phyloP scores from a whole-genome alignment of 2,113 vertebrate species.

The Microcebus tavaratra region DNA sequence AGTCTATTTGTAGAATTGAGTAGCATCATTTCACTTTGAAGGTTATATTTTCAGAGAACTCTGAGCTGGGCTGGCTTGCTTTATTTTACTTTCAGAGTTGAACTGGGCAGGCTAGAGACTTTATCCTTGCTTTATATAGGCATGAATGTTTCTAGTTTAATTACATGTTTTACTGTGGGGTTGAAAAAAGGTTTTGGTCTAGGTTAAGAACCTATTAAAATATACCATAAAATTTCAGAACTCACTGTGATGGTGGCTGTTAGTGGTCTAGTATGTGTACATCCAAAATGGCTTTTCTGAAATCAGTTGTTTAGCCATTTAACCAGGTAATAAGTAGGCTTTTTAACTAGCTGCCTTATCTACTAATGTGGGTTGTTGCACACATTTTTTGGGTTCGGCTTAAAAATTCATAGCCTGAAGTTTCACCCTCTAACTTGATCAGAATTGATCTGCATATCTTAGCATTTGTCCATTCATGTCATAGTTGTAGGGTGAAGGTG shows the following conservation, averaged over 20 bases:
- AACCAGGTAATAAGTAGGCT: background rate
- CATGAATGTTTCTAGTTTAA: background rate
- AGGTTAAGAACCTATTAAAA: conserved; percentile 13
- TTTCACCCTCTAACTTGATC: background rate
- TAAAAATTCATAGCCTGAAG: background rate
- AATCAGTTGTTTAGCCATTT: background rate
- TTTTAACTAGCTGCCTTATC: background rate
- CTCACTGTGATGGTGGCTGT: background rate
- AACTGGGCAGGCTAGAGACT: background rate
- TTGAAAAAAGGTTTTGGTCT: background rate
- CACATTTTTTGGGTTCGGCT: background rate
- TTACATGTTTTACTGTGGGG: background rate
- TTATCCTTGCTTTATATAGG: background rate
- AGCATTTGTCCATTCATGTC: background rate
- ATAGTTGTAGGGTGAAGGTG: background rate
- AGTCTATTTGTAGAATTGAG: background rate
- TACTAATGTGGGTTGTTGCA: background rate
- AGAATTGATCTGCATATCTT: background rate
- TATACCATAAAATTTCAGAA: background rate
- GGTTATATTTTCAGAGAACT: background rate
- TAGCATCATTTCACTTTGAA: background rate
- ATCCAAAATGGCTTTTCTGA: background rate
- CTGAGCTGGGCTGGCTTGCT: background rate
- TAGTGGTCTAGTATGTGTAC: background rate
- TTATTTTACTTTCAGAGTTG: background rate